phyloP scores from a whole-genome alignment of 1,140 invertebrate genomes.

The Bombyx mori region ASM3026992v2 NC_085111.1:9221001-9221500 shows the following conservation, averaged over 20 bases:
- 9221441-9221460: too few relatives aligned
- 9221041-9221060: too few relatives aligned
- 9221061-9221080: too few relatives aligned
- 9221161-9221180: conserved; percentile 11
- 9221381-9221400: not conserved
- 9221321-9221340: not conserved
- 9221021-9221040: too few relatives aligned
- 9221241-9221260: conserved; percentile 50
- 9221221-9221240: conserved; percentile 60
- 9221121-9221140: too few relatives aligned
- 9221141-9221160: too few relatives aligned
- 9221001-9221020: too few relatives aligned
- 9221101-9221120: too few relatives aligned
- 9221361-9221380: not conserved
- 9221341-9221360: not conserved
- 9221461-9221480: too few relatives aligned
- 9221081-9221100: too few relatives aligned
- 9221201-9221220: conserved; percentile 59
- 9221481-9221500: conserved; percentile 14
- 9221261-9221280: conserved; percentile 28
- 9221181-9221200: conserved; percentile 43
- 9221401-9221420: not conserved
- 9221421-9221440: not conserved
- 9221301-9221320: conserved; percentile 40
- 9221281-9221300: conserved; percentile 26